Percentiles rank a stretch among this genome's conserved stretches.
Conservation (phyloP, 1,140 invertebrate species). For the Tetragonula clypearis region DNA sequence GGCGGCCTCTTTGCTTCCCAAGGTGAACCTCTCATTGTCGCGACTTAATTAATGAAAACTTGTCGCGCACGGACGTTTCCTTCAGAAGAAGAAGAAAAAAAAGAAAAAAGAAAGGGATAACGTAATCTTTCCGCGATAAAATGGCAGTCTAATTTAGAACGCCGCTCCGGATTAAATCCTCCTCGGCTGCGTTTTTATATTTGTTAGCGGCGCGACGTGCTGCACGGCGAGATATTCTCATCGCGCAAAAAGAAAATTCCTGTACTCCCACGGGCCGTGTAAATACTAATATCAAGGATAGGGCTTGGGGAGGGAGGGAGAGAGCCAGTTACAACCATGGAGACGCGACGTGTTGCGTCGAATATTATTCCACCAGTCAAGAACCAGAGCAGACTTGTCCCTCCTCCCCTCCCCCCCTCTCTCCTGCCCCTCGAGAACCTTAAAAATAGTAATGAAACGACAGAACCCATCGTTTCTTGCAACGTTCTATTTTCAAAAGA, state of each 20-base stretch:
- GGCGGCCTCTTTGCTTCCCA: neutral
- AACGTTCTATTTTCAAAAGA: too few relatives aligned
- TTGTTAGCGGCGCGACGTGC: constrained; percentile 32
- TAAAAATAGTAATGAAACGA: constrained; percentile 3
- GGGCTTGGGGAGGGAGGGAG: neutral
- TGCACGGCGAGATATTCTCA: constrained; percentile 24
- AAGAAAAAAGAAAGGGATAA: neutral
- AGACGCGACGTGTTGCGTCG: constrained; percentile 37
- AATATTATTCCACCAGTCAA: constrained; percentile 25
- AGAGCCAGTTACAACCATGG: constrained; percentile 7
- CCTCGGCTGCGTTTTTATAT: constrained; percentile 34
- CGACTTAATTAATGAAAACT: neutral
- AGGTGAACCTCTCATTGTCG: neutral
- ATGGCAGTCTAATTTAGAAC: neutral
- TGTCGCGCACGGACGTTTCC: neutral
- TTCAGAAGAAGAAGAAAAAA: too few relatives aligned
- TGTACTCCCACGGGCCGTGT: constrained; percentile 60
- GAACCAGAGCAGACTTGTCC: neutral
- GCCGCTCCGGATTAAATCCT: neutral
- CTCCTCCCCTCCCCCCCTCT: neutral
- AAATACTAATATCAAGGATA: constrained; percentile 63
- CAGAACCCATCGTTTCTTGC: neutral
- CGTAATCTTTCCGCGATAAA: neutral
- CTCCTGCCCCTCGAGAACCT: neutral
- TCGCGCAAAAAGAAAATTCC: constrained; percentile 45